phyloP scores from a whole-genome alignment of 2,888 invertebrate genomes.

The Suillia variegata region DNA sequence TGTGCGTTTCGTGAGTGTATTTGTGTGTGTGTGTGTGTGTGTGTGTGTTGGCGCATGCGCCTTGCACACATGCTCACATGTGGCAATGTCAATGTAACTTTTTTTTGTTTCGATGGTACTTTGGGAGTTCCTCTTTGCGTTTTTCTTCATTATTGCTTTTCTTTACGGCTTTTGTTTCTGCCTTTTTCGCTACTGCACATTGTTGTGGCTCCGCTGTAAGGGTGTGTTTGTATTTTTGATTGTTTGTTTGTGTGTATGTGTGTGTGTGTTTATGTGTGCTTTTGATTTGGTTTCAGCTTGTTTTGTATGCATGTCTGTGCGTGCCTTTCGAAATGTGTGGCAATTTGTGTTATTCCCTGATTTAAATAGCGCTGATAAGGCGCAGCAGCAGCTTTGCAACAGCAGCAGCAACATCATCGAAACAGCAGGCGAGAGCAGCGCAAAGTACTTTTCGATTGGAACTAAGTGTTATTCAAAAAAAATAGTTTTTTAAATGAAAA shows the following conservation, averaged over 20 bases:
- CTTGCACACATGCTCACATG: slow-evolving; percentile 12
- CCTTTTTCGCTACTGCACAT: not conserved
- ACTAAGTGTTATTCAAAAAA: too few species aligned
- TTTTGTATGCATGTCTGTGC: not conserved
- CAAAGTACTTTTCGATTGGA: too few species aligned
- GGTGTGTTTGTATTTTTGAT: too few species aligned
- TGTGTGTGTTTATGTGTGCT: slow-evolving; percentile 1
- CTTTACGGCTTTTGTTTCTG: slow-evolving; percentile 15
- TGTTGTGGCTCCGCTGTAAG: slow-evolving; percentile 9
- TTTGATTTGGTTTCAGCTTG: slow-evolving; percentile 4
- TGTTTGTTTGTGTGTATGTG: not conserved
- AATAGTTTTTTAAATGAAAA: too few species aligned
- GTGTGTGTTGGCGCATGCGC: slow-evolving; percentile 14
- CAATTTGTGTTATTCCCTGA: slow-evolving; percentile 37
- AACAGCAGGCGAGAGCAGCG: too few species aligned
- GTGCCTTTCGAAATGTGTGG: slow-evolving; percentile 6
- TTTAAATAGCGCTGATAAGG: slow-evolving; percentile 51
- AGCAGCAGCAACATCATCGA: too few species aligned
- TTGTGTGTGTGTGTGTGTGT: too few species aligned
- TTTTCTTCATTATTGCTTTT: slow-evolving; percentile 7
- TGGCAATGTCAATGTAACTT: slow-evolving; percentile 45
- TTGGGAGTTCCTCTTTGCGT: slow-evolving; percentile 39
- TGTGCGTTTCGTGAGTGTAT: not conserved
- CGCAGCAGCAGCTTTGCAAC: slow-evolving; percentile 38
- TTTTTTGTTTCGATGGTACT: slow-evolving; percentile 37